Percentiles rank a stretch among this genome's conserved stretches.
phyloP scores from a whole-genome alignment of 2,797 vertebrate species.

The Gymnothorax reevesii region DNA sequence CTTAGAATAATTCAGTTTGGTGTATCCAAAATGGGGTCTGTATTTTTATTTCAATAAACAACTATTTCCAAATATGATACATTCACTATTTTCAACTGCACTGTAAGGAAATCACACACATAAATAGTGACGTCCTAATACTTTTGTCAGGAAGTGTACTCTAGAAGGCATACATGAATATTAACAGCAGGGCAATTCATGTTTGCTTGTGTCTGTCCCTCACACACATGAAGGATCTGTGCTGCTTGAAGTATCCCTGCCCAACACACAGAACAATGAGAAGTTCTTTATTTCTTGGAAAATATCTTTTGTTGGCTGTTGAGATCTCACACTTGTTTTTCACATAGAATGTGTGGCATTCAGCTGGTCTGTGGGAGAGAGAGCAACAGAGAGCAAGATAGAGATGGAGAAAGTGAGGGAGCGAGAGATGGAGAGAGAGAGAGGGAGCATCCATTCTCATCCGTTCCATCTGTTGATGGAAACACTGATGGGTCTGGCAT shows the following conservation, averaged over 20 bases:
- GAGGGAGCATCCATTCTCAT: not conserved
- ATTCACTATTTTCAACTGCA: no score
- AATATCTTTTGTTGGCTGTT: not conserved
- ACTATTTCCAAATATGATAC: no score
- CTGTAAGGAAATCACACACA: no score
- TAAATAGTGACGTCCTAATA: no score
- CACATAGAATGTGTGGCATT: not conserved
- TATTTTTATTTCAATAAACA: no score
- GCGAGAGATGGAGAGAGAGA: not conserved
- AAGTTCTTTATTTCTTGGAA: not conserved
- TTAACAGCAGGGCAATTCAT: no score
- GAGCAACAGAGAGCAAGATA: not conserved
- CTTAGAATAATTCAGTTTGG: no score
- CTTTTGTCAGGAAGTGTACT: no score
- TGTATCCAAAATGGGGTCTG: no score
- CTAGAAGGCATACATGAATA: no score
- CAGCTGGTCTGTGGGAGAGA: constrained; percentile 11
- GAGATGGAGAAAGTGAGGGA: not conserved
- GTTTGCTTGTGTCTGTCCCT: not conserved
- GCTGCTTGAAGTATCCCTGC: not conserved
- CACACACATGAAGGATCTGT: not conserved
- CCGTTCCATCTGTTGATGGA: not conserved
- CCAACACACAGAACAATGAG: not conserved
- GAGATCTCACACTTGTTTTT: not conserved
- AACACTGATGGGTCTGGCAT: constrained; percentile 7